Percentiles rank a stretch among this genome's conserved stretches.
phyloP scores from a whole-genome alignment of 2,888 invertebrate species.

The Chloroclystis v-ata region DNA sequence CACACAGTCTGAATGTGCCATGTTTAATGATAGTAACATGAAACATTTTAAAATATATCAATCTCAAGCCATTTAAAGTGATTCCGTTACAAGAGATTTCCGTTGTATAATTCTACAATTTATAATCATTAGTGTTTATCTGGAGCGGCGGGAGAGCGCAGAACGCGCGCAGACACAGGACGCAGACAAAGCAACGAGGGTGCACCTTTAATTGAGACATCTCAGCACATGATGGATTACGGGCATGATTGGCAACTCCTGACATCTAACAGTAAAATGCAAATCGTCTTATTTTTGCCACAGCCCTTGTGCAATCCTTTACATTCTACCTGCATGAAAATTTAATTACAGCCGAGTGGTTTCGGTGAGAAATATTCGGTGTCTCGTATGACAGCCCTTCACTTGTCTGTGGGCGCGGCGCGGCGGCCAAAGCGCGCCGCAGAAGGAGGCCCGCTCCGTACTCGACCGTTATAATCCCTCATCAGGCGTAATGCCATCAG shows the following conservation, averaged over 20 bases:
- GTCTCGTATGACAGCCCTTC: slow-evolving; percentile 72
- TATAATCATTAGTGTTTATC: slow-evolving; percentile 70
- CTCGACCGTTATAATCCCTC: slow-evolving; percentile 71
- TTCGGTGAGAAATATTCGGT: slow-evolving; percentile 62
- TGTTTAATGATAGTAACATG: slow-evolving; percentile 14
- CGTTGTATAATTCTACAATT: slow-evolving; percentile 67
- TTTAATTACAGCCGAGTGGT: slow-evolving; percentile 57
- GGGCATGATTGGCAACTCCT: slow-evolving; percentile 62
- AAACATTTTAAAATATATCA: slow-evolving; percentile 27
- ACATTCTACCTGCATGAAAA: slow-evolving; percentile 46
- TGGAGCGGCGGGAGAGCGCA: slow-evolving; percentile 41
- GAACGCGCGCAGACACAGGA: slow-evolving; percentile 26
- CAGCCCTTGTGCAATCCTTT: slow-evolving; percentile 43
- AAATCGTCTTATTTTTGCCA: slow-evolving; percentile 51
- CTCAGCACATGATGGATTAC: slow-evolving; percentile 71
- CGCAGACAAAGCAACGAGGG: slow-evolving; percentile 41
- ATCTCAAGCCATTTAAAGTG: slow-evolving; percentile 42
- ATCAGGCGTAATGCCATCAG: slow-evolving; percentile 64
- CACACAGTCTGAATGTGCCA: slow-evolving; percentile 3
- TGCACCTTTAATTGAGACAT: slow-evolving; percentile 69
- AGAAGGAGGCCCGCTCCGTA: slow-evolving; percentile 52
- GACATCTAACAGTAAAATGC: slow-evolving; percentile 48
- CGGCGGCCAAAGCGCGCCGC: slow-evolving; percentile 46
- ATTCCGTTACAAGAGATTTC: slow-evolving; percentile 46
- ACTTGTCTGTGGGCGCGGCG: slow-evolving; percentile 46